phyloP scores from a whole-genome alignment of 37 sponge, comb jelly and placozoan genomes.

The Halisarca cf. caerulea region DNA sequence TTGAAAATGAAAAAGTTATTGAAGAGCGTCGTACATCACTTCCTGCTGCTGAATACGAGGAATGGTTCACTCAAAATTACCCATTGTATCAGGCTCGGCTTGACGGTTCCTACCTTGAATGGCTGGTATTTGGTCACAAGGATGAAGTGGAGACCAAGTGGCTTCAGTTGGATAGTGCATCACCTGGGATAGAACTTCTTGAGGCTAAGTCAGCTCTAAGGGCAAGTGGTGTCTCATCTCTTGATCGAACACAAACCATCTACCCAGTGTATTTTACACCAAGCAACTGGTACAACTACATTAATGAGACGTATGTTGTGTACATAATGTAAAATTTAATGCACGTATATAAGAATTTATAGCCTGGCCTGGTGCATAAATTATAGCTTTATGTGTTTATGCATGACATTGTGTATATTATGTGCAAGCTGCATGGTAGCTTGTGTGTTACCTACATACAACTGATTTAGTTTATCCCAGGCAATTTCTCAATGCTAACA shows the following conservation, averaged over 20 bases:
- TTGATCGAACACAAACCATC: conserved; percentile 53
- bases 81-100: not conserved
- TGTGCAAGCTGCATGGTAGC: too few species aligned
- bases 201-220: conserved; percentile 43
- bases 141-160: conserved; percentile 43
- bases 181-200: conserved; percentile 42
- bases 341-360: too few species aligned
- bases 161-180: conserved; percentile 37
- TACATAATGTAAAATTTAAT: too few species aligned
- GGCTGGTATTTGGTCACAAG: conserved; percentile 58
- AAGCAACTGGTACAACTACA: conserved; percentile 62
- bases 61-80: conserved; percentile 29
- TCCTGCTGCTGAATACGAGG: conserved; percentile 11
- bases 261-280: conserved; percentile 64
- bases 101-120: conserved; percentile 32
- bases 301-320: conserved; percentile 26
- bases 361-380: too few species aligned
- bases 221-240: conserved; percentile 47
- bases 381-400: too few species aligned
- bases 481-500: too few species aligned
- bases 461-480: too few species aligned
- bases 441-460: too few species aligned
- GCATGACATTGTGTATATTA: too few species aligned
- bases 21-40: not conserved
- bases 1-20: conserved; percentile 21